Conservation (phyloP, 2,797 vertebrate species). For the Pelodytes ibericus region DNA sequence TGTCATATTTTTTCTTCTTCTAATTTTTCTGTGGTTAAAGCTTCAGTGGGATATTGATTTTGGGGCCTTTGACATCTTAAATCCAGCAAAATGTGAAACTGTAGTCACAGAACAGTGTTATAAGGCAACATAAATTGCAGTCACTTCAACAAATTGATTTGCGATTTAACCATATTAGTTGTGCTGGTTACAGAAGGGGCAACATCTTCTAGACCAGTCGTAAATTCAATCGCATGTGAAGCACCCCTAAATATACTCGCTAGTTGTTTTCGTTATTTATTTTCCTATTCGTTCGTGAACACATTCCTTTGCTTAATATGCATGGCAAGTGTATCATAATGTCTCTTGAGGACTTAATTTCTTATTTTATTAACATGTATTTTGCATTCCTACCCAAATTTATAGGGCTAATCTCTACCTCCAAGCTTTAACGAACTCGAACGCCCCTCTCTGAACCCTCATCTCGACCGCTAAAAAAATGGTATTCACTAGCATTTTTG, state of each 20-base stretch:
- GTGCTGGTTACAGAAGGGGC: background rate
- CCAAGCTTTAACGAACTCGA: too few relatives aligned
- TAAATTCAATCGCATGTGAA: background rate
- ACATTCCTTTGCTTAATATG: too few relatives aligned
- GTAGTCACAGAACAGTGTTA: constrained; percentile 41
- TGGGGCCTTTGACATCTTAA: constrained; percentile 35
- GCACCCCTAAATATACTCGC: background rate
- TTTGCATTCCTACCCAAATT: too few relatives aligned
- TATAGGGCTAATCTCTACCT: too few relatives aligned
- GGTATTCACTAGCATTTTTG: too few relatives aligned
- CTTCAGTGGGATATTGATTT: constrained; percentile 30
- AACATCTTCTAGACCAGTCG: background rate
- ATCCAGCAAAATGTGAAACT: constrained; percentile 46
- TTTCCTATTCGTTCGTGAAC: too few relatives aligned
- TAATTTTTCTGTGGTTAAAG: constrained; percentile 12
- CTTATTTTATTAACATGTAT: too few relatives aligned
- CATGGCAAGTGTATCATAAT: too few relatives aligned
- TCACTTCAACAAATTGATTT: constrained; percentile 60
- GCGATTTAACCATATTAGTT: constrained; percentile 39
- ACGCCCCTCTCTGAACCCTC: too few relatives aligned
- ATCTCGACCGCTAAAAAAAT: too few relatives aligned
- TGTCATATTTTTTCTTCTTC: background rate
- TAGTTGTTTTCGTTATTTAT: too few relatives aligned
- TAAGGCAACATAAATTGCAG: constrained; percentile 58
- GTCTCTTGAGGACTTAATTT: too few relatives aligned